Evolutionary conservation across 2,797 vertebrate genomes (phyloP).

Genomic region (Poliocrania exsul): DNA sequence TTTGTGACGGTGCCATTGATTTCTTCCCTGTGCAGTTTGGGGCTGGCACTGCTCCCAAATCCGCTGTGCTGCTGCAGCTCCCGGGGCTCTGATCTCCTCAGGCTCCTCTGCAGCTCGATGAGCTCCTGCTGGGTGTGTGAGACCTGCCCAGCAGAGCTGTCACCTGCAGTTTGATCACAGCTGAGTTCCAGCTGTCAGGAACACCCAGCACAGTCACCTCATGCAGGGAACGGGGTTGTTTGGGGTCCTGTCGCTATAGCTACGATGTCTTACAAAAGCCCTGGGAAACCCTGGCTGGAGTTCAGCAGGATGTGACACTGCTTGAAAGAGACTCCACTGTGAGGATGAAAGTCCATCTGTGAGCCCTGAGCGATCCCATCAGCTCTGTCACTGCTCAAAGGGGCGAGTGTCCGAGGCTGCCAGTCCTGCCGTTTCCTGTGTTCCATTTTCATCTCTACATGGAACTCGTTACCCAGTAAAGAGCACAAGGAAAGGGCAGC

Average conservation of each 20-base stretch:
- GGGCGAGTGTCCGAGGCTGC: not conserved
- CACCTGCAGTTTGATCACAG: constrained; percentile 52
- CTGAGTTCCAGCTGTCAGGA: constrained; percentile 15
- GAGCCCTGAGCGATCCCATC: not conserved
- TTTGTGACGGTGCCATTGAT: not conserved
- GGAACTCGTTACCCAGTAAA: constrained; percentile 42
- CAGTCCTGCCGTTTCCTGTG: not conserved
- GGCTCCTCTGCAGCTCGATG: constrained; percentile 30
- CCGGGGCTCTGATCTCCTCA: constrained; percentile 34
- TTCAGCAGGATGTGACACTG: not conserved
- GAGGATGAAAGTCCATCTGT: not conserved
- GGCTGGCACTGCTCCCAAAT: not conserved
- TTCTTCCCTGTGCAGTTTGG: not conserved
- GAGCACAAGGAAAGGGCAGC: constrained; percentile 29
- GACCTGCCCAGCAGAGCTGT: constrained; percentile 21
- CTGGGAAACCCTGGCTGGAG: constrained; percentile 38
- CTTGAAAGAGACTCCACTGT: not conserved
- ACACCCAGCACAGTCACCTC: constrained; percentile 31
- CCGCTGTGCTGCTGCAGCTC: not conserved
- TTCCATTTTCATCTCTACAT: constrained; percentile 58
- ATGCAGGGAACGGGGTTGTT: constrained; percentile 32
- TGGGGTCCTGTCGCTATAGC: constrained; percentile 48
- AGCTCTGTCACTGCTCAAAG: not conserved
- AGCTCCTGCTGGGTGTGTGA: constrained; percentile 40
- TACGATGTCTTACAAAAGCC: not conserved